Conservation (phyloP, 1,140 invertebrate genomes). For the Calycopis cecrops region DNA sequence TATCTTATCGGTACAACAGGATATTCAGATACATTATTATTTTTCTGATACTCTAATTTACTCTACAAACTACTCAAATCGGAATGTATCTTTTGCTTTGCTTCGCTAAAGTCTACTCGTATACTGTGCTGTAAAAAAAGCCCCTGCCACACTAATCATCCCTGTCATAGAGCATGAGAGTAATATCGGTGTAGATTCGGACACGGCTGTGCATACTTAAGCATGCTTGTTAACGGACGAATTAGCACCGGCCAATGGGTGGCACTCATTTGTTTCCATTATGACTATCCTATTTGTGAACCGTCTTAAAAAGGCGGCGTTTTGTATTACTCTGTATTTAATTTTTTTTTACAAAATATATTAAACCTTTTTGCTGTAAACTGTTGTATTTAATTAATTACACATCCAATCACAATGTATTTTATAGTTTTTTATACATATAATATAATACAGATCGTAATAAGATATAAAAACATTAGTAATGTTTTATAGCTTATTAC, state of each 20-base stretch:
- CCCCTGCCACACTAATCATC: slow-evolving; percentile 28
- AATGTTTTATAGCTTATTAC: no score
- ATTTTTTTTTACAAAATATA: background rate
- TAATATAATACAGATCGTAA: no score
- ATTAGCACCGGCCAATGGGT: slow-evolving; percentile 48
- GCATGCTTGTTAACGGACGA: slow-evolving; percentile 52
- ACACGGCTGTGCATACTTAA: slow-evolving; percentile 57
- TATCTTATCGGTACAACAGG: no score
- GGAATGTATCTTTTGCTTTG: background rate
- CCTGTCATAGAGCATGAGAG: slow-evolving; percentile 34
- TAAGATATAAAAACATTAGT: no score
- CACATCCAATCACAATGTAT: no score
- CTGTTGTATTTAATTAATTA: no score
- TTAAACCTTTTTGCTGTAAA: background rate
- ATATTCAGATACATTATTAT: no score
- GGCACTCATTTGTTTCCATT: slow-evolving; percentile 33
- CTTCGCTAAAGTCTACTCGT: background rate
- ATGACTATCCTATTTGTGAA: slow-evolving; percentile 34
- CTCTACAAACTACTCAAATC: no score
- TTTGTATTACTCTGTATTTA: background rate
- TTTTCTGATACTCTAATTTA: no score
- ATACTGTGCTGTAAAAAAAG: slow-evolving; percentile 19
- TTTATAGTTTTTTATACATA: no score
- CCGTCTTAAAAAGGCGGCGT: background rate
- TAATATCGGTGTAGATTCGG: slow-evolving; percentile 53